Evolutionary conservation across 2,113 vertebrate species (phyloP).

Genomic region (Prolemur simus): DNA sequence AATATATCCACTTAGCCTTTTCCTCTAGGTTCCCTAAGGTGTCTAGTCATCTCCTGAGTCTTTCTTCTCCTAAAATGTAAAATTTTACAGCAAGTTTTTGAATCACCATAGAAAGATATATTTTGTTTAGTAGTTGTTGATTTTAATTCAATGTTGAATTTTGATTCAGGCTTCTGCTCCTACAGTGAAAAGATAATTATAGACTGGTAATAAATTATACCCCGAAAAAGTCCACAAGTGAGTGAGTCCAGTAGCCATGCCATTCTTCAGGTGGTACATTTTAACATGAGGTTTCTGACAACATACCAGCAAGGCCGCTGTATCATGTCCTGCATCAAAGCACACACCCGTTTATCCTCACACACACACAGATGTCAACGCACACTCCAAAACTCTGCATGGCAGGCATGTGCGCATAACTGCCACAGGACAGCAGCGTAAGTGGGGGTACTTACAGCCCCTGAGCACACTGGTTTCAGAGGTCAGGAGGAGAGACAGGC

Average conservation of each 20-base stretch:
- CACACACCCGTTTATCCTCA: slow-evolving; percentile 53
- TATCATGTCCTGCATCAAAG: slow-evolving; percentile 15
- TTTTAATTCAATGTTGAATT: neutral
- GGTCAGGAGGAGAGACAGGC: neutral
- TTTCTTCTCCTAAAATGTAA: neutral
- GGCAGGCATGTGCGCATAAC: slow-evolving; percentile 52
- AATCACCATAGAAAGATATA: neutral
- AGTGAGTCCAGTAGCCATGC: neutral
- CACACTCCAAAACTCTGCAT: slow-evolving; percentile 62
- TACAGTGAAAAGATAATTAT: neutral
- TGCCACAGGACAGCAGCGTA: slow-evolving; percentile 24
- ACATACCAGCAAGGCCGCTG: neutral
- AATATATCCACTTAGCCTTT: neutral
- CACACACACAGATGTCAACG: slow-evolving; percentile 48
- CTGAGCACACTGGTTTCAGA: neutral
- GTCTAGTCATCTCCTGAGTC: neutral
- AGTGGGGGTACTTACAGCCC: neutral
- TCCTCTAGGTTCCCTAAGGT: neutral
- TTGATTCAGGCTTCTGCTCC: neutral
- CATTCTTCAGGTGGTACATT: neutral
- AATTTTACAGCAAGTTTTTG: neutral
- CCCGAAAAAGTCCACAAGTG: neutral
- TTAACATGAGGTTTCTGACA: neutral
- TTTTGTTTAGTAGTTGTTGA: neutral
- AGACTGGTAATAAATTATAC: neutral